Evolutionary conservation across 2,797 vertebrate species (phyloP).

Genomic region (Etheostoma nigrum): DNA sequence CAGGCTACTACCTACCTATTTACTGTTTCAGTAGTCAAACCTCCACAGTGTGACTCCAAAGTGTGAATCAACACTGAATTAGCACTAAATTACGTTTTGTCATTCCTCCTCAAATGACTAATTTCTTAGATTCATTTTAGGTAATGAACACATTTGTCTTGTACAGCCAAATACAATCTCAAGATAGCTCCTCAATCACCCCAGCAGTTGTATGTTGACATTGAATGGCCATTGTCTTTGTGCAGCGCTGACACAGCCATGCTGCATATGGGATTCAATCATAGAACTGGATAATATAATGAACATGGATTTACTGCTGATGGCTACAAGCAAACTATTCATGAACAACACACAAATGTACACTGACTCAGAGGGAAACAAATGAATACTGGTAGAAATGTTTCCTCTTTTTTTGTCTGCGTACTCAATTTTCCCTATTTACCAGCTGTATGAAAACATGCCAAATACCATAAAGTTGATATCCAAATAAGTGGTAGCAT

Average conservation of each 20-base stretch:
- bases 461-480: conserved; percentile 26
- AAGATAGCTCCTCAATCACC: conserved; percentile 78
- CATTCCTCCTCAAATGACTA: conserved; percentile 72
- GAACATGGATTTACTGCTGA: conserved; percentile 70
- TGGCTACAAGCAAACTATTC: conserved; percentile 59
- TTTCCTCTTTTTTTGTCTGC: conserved; percentile 7
- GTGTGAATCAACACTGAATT: conserved; percentile 64
- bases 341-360: conserved; percentile 43
- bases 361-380: conserved; percentile 24
- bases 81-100: conserved; percentile 64
- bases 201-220: conserved; percentile 63
- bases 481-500: conserved; percentile 31
- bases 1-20: conserved; percentile 28
- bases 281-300: conserved; percentile 60
- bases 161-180: conserved; percentile 71
- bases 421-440: conserved; percentile 22
- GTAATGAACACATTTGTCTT: conserved; percentile 83
- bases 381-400: conserved; percentile 9
- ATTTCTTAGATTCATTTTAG: conserved; percentile 75
- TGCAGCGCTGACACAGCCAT: conserved; percentile 65
- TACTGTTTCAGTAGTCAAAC: conserved; percentile 64
- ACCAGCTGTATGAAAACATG: conserved; percentile 36
- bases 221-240: conserved; percentile 76
- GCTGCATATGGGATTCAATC: conserved; percentile 67
- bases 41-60: conserved; percentile 51